A percentile compares a stretch with the other conserved stretches of the same genome.
Conservation (phyloP, 53 echinoderm and acorn worm genomes). For the Echinarachnius parma region DNA sequence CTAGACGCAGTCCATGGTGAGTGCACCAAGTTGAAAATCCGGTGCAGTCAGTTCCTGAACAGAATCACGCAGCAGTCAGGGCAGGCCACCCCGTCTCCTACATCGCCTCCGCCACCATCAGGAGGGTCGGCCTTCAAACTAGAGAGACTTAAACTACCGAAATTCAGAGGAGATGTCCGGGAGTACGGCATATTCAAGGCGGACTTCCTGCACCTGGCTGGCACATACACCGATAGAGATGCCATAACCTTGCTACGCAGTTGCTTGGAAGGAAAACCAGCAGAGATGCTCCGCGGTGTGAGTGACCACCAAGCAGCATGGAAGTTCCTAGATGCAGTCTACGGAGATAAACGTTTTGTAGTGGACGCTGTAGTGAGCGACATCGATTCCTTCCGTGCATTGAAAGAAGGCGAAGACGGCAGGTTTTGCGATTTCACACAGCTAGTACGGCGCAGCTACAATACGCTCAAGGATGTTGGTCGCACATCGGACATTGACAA, state of each 20-base stretch:
- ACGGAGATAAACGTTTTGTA: conserved; percentile 50
- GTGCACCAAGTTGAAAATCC: too few relatives aligned
- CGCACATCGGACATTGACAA: conserved; percentile 36
- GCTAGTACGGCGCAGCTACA: conserved; percentile 37
- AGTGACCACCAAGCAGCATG: conserved; percentile 30
- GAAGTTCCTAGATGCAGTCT: conserved; percentile 41
- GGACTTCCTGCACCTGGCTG: neutral
- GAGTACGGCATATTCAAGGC: conserved; percentile 26
- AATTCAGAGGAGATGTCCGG: conserved; percentile 19
- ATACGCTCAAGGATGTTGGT: conserved; percentile 47
- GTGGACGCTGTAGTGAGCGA: conserved; percentile 44
- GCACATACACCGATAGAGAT: neutral
- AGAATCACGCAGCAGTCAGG: too few relatives aligned
- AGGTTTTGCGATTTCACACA: conserved; percentile 49
- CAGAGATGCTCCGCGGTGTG: conserved; percentile 6
- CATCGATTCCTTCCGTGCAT: conserved; percentile 28
- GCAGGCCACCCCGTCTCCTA: neutral
- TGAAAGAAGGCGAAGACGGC: conserved; percentile 47
- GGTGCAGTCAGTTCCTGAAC: too few relatives aligned
- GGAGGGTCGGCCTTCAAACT: neutral
- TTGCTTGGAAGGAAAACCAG: conserved; percentile 27
- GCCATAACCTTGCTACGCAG: conserved; percentile 3
- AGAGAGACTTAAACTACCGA: conserved; percentile 21
- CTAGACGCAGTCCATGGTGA: too few relatives aligned
- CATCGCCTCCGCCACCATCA: neutral